A percentile compares a stretch with the other conserved stretches of the same genome.
Evolutionary conservation across 92 coral and sea anemone species (phyloP).

Genomic region (Phenganax marumi): DNA sequence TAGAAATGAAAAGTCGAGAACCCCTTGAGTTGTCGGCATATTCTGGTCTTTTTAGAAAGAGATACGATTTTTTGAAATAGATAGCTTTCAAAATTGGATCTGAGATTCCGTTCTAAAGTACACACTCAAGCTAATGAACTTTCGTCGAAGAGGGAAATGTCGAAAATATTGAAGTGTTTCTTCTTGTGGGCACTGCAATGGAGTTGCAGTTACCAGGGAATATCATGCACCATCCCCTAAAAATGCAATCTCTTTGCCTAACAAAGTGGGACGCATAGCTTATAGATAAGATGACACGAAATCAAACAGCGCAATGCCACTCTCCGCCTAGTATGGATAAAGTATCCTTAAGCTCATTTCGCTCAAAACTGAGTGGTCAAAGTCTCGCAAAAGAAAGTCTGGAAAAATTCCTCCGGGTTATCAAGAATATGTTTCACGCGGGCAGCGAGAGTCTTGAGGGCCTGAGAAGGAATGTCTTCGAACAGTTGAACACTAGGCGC

Average conservation of each 20-base stretch:
- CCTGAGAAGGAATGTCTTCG: not conserved
- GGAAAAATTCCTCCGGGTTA: constrained; percentile 20
- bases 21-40: not conserved
- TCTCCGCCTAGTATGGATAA: not conserved
- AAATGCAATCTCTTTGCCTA: too few relatives aligned
- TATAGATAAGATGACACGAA: too few relatives aligned
- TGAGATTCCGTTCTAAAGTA: not conserved
- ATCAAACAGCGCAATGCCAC: not conserved
- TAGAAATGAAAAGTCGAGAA: too few relatives aligned
- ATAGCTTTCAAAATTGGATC: constrained; percentile 17
- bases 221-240: too few relatives aligned
- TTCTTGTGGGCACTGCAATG: not conserved
- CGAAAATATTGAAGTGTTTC: constrained; percentile 1
- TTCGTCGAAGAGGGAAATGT: constrained; percentile 6
- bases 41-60: not conserved
- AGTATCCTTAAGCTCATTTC: not conserved
- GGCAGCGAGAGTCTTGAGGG: constrained; percentile 14
- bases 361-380: constrained; percentile 24
- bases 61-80: not conserved
- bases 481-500: constrained; percentile 17
- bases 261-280: too few relatives aligned
- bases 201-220: too few relatives aligned
- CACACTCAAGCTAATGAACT: constrained; percentile 4
- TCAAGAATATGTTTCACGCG: constrained; percentile 33
- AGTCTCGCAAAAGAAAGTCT: constrained; percentile 9